Conservation (phyloP, 2,888 invertebrate species). For the Lampropteryx suffumata region DNA sequence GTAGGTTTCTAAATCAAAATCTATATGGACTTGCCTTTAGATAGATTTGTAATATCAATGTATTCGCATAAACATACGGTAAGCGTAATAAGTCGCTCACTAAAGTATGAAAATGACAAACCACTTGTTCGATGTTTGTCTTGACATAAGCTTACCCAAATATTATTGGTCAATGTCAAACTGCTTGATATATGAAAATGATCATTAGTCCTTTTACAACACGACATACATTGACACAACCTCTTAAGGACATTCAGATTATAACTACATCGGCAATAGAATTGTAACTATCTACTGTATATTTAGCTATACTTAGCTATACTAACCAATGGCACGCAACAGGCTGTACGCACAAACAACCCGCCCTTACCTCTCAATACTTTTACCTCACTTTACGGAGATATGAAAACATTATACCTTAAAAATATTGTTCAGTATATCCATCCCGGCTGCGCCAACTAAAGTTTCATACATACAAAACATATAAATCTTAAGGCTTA, state of each 20-base stretch:
- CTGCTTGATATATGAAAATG: not conserved
- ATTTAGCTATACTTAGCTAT: conserved; percentile 52
- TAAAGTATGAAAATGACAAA: too few relatives aligned
- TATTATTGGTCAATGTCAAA: too few relatives aligned
- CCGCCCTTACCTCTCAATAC: conserved; percentile 24
- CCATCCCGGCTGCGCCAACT: conserved; percentile 16
- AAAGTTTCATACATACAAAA: not conserved
- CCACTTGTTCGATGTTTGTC: too few relatives aligned
- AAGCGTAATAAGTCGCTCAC: too few relatives aligned
- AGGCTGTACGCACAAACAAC: conserved; percentile 33
- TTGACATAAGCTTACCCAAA: too few relatives aligned
- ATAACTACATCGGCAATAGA: conserved; percentile 42
- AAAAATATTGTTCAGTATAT: not conserved
- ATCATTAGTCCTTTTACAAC: conserved; percentile 1
- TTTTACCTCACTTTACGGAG: conserved; percentile 35
- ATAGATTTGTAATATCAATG: too few relatives aligned
- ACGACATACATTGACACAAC: conserved; percentile 15
- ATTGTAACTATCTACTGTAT: conserved; percentile 68
- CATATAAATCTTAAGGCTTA: too few relatives aligned
- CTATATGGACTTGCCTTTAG: too few relatives aligned
- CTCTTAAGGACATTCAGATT: conserved; percentile 17
- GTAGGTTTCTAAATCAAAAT: not conserved
- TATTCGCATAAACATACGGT: too few relatives aligned
- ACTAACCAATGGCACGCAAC: conserved; percentile 66
- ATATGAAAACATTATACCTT: conserved; percentile 21